Base-by-base conservation (phyloP, 64 coral and sea anemone genomes). In the Montipora sp. region DNA sequence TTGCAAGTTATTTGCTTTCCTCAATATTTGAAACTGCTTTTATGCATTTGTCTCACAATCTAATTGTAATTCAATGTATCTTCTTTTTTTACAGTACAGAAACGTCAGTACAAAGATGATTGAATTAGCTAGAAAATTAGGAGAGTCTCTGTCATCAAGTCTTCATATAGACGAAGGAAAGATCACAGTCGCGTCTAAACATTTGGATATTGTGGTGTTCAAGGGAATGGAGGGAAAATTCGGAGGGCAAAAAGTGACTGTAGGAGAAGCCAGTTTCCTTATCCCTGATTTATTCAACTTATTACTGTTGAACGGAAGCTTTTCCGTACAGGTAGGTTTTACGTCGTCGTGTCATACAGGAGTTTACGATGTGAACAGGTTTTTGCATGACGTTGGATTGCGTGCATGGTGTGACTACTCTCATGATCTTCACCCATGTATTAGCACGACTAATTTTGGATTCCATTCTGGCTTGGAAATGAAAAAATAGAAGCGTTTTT, bases 131-230 rank as follows among this genome's bases (percentile, higher is more conserved):
- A 85, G 82, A 47, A 72, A 23, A 18, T 44, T 85, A 15, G 44
- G 15, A 15, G 19, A 85, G 10, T 47, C 46, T 12, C 46, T 85
- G 0, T 51, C 45, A 5, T 48, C 45, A 1, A 48, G 18, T 2
- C n/a, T 44, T 21, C 46, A 20, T 3, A 27, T 22, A 1, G 11
- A 44, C 80, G 22, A 22, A 71, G 3, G 47, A 6, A 85, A 51
- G 45, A 72, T 49, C 3, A 79, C 75, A 8, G 72, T 92, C 0
- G 77, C 63, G 9, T 84, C 90, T 15, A 85, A 84, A 9, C 76
- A 44, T 63, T 59, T 92, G 27, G 81, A 92, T 24, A 85, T 92
- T 51, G 44, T 77, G 24, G 75, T 92, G 14, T 92, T 76, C 20
- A 73, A 75, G 12, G 80, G 73, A 48, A 82, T 84, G 15, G 24